Evolutionary conservation across 2,888 invertebrate genomes (phyloP).

Genomic region (Sarcophaga caerulescens): DNA sequence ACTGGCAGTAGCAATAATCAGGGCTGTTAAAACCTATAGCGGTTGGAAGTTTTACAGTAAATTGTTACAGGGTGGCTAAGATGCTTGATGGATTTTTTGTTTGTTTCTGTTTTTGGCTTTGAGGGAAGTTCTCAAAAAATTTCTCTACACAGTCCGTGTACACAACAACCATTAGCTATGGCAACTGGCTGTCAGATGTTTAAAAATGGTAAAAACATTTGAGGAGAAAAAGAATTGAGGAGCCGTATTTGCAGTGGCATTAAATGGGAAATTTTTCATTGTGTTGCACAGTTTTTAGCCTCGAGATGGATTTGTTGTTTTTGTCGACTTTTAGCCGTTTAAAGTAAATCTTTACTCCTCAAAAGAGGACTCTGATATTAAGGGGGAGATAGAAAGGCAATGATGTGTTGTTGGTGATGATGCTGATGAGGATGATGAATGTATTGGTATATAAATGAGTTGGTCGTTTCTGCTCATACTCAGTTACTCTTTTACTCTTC

Average conservation of each 20-base stretch:
- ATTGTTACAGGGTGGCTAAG: conserved; percentile 50
- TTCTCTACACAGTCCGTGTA: conserved; percentile 42
- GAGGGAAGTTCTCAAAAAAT: conserved; percentile 61
- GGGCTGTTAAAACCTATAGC: conserved; percentile 47
- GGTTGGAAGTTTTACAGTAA: conserved; percentile 51
- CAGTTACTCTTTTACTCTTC: no score
- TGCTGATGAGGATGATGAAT: conserved; percentile 61
- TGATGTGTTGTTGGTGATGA: conserved; percentile 59
- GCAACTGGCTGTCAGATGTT: background rate
- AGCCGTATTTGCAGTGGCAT: conserved; percentile 45
- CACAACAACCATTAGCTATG: conserved; percentile 63
- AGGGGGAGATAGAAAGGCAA: background rate
- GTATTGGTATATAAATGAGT: conserved; percentile 40
- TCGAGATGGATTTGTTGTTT: conserved; percentile 36
- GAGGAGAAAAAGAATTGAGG: conserved; percentile 36
- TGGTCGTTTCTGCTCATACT: background rate
- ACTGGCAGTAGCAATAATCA: conserved; percentile 29
- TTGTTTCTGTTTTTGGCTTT: conserved; percentile 36
- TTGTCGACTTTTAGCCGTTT: conserved; percentile 28
- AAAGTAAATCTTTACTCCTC: conserved; percentile 11
- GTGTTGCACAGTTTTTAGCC: conserved; percentile 27
- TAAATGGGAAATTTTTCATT: background rate
- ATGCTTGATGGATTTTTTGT: background rate
- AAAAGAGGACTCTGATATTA: background rate
- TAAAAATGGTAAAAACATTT: conserved; percentile 2